Evolutionary conservation across 2,797 vertebrate genomes (phyloP), one percentile per base, ranked within the genome.

Genomic region (Sandelia bainsii): DNA sequence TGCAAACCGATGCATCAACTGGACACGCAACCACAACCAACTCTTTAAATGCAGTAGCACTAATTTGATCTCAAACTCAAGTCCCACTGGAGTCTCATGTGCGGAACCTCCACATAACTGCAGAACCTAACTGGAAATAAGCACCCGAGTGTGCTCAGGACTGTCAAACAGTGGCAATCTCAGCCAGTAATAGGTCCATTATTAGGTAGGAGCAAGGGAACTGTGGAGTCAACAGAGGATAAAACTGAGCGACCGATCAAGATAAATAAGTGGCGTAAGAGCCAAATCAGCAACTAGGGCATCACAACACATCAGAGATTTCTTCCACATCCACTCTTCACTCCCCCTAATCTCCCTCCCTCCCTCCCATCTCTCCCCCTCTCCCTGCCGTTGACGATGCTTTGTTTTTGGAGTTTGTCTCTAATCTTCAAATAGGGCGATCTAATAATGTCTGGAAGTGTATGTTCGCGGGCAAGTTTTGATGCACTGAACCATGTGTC

Each of bases 261-360:
- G 85, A 82, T 82, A 90, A 92, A 91, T 94, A 92, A 94, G 90
- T 90, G 83, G 93, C 72, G 80, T 85, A 83, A 82, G 83, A 89
- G 49, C 69, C 68, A 86, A 85, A 84, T 83, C 78, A 61, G 83
- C 84, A 90, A 92, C 88, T 88, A 85, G 91, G 81, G 82, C 92
- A 89, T 92, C 92, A 88, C 84, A 91, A 83, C 79, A 74, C 73
- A 89, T 75, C 71, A 79, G 66, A 88, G 67, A 72, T 75, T 66
- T 58, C 64, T 25, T 5, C 48, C 62, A 60, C 20, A 49, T 12
- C 29, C 22, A n/a, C 29, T 22, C 53, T 20, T 49, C 34, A 42
- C 51, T 20, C 62, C 37, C 25, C 49, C n/a, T 49, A 11, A 22
- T 6, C 44, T 45, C 44, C 27, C 34, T 27, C 56, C 53, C 59